Evolutionary conservation across 2,888 invertebrate species (phyloP).

Genomic region (Eumerus sabulonum): DNA sequence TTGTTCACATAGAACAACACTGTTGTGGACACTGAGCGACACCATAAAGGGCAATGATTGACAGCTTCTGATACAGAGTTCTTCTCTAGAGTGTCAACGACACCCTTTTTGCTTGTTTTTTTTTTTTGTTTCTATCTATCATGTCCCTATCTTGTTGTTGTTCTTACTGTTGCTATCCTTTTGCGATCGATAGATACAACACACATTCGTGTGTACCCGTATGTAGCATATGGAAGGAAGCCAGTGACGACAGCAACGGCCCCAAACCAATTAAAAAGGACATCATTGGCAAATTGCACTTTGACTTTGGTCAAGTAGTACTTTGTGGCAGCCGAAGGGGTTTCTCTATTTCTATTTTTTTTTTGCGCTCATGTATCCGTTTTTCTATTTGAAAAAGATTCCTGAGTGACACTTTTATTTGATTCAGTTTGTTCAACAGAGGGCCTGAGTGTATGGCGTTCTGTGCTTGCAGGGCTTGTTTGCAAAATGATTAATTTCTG

Average conservation of each 20-base stretch:
- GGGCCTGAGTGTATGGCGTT: constrained; percentile 4
- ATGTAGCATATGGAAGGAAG: too few species aligned
- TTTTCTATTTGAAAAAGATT: constrained; percentile 15
- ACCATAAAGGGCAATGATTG: constrained; percentile 51
- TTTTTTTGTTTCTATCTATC: not conserved
- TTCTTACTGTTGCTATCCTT: too few species aligned
- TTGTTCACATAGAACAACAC: constrained; percentile 15
- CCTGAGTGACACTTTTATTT: constrained; percentile 49
- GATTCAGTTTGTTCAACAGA: constrained; percentile 40
- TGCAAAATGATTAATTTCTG: constrained; percentile 30
- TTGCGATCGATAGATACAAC: too few species aligned
- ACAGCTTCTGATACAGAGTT: constrained; percentile 34
- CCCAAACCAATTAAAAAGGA: constrained; percentile 62
- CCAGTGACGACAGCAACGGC: constrained; percentile 20
- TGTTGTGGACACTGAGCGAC: constrained; percentile 39
- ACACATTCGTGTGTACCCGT: not conserved
- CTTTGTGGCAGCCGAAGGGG: constrained; percentile 36
- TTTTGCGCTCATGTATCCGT: constrained; percentile 12
- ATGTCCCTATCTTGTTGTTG: too few species aligned
- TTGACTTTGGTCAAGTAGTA: constrained; percentile 61
- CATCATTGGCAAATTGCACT: constrained; percentile 64
- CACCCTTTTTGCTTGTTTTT: constrained; percentile 25
- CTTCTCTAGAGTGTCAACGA: not conserved
- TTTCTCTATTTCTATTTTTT: not conserved
- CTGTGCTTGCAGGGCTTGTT: constrained; percentile 4